Evolutionary conservation across 2,888 invertebrate genomes (phyloP).

Genomic region (Caenorhabditis macrosperma): DNA sequence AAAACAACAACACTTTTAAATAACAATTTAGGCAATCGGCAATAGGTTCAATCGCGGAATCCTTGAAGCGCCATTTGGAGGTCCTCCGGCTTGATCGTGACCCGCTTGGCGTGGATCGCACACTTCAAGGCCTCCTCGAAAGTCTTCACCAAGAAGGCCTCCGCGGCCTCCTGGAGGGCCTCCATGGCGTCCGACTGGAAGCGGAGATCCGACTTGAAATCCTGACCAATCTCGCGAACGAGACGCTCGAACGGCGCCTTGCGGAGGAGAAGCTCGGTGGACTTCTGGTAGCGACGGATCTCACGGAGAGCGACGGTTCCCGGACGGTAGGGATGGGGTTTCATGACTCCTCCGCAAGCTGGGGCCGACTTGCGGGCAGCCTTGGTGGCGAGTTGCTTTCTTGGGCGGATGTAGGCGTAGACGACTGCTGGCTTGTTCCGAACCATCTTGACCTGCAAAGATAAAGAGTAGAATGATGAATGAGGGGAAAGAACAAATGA

Average conservation of each 20-base stretch:
- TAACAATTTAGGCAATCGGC: no score
- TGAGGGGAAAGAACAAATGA: no score
- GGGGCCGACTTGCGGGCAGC: slow-evolving; percentile 92
- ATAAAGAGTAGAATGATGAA: no score
- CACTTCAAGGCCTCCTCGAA: slow-evolving; percentile 97
- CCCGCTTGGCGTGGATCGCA: slow-evolving; percentile 96
- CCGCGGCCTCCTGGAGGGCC: slow-evolving; percentile 82
- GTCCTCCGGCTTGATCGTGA: slow-evolving; percentile 93
- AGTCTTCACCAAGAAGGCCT: slow-evolving; percentile 92
- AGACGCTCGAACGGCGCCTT: slow-evolving; percentile 61
- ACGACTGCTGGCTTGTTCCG: slow-evolving; percentile 83
- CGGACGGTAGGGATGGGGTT: slow-evolving; percentile 95
- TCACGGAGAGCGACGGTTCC: slow-evolving; percentile 96
- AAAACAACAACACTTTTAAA: no score
- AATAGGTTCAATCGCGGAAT: no score
- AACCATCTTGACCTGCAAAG: slow-evolving; percentile 59
- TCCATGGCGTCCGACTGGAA: slow-evolving; percentile 3
- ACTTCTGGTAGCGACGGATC: slow-evolving; percentile 96
- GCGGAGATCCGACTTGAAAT: background rate
- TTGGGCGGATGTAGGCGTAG: slow-evolving; percentile 46
- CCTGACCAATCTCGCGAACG: slow-evolving; percentile 55
- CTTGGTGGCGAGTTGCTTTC: slow-evolving; percentile 20
- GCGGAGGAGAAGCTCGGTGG: slow-evolving; percentile 85
- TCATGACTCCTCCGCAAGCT: slow-evolving; percentile 90
- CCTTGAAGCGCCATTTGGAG: slow-evolving; percentile 90